A percentile compares a stretch with the other conserved stretches of the same genome.
Conservation (phyloP, 2,888 invertebrate genomes). For the Ectropis crepuscularia region DNA sequence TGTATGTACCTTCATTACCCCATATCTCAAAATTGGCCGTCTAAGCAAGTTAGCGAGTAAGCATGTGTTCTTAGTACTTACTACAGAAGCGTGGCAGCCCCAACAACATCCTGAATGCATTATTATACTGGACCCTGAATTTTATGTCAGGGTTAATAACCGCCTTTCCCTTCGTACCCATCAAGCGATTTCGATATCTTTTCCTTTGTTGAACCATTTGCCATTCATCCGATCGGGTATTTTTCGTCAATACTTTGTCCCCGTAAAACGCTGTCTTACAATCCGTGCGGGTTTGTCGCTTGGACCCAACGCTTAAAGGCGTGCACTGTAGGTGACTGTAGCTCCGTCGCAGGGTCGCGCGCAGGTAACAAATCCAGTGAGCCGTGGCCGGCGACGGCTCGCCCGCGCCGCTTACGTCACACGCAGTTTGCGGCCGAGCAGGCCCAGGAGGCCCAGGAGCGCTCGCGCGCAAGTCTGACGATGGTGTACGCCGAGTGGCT, state of each 20-base stretch:
- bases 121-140: too few relatives aligned
- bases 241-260: neutral
- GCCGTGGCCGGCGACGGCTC: too few relatives aligned
- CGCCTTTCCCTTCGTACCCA: slow-evolving; percentile 8
- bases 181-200: slow-evolving; percentile 10
- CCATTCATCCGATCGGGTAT: slow-evolving; percentile 2
- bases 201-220: slow-evolving; percentile 10
- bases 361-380: too few relatives aligned
- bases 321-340: neutral
- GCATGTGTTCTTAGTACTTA: too few relatives aligned
- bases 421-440: neutral
- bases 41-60: too few relatives aligned
- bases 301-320: neutral
- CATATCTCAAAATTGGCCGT: too few relatives aligned
- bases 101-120: too few relatives aligned
- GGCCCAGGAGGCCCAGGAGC: too few relatives aligned
- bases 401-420: neutral
- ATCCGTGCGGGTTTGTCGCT: neutral
- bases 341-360: neutral
- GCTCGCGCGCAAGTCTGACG: neutral
- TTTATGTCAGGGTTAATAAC: neutral
- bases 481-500: too few relatives aligned
- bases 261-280: neutral
- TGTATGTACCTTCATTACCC: too few relatives aligned
- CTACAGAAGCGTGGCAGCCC: too few relatives aligned